These are phyloP conservation scores for Propithecus deckenii DNA, from an alignment of 2,797 vertebrate species.

Conservation along the genomic window DNA sequence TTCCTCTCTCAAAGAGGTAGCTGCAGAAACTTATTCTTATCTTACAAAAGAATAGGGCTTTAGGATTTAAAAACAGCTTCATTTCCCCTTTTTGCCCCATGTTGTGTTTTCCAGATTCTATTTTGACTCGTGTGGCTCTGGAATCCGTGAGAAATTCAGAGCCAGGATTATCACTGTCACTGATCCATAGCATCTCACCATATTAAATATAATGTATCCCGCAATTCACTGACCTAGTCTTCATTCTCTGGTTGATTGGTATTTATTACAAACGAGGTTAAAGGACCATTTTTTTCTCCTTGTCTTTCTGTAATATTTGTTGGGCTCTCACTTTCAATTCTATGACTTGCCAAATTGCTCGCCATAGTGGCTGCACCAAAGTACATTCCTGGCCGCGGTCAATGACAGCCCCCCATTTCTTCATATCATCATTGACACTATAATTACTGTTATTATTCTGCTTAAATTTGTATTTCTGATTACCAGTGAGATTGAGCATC, in stretches of 20 bases:
- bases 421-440: background rate
- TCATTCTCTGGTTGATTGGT: background rate
- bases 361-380: background rate
- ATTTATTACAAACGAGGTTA: background rate
- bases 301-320: background rate
- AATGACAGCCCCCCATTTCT: background rate
- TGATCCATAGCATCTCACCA: fast-evolving
- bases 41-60: slow-evolving; percentile 10
- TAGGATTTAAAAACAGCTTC: background rate
- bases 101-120: background rate
- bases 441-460: background rate
- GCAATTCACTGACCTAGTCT: background rate
- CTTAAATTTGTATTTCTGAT: background rate
- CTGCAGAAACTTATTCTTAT: slow-evolving; percentile 18
- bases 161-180: background rate
- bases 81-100: background rate
- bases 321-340: background rate
- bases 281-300: background rate
- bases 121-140: background rate
- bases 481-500: background rate
- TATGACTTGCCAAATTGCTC: background rate
- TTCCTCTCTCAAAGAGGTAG: slow-evolving; percentile 43
- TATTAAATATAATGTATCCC: too few relatives aligned
- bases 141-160: background rate
- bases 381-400: too few relatives aligned